A percentile compares a stretch with the other conserved stretches of the same genome.
Evolutionary conservation across 2,888 invertebrate species (phyloP).

Genomic region (Cataglyphis altisquamis): DNA sequence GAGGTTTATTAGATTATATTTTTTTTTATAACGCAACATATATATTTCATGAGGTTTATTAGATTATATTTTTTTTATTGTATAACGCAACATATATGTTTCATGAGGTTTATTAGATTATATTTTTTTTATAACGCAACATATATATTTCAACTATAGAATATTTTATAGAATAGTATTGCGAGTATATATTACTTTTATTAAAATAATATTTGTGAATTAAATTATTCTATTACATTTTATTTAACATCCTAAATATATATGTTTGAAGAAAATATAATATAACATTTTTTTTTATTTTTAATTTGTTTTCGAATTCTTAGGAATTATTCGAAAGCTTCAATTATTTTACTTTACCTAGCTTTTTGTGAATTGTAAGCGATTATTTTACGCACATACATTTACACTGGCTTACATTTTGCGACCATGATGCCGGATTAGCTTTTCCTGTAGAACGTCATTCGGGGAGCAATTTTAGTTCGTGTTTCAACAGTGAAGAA

Average conservation of each 20-base stretch:
- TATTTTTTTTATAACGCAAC: background rate
- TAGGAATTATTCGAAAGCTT: background rate
- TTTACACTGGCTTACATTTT: background rate
- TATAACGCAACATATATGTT: background rate
- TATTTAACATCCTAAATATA: background rate
- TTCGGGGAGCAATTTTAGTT: background rate
- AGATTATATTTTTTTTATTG: background rate
- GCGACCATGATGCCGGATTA: background rate
- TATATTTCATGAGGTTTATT: background rate
- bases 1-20: background rate
- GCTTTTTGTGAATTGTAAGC: background rate
- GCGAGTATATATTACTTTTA: background rate
- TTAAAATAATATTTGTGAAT: background rate
- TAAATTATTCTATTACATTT: background rate
- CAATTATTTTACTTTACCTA: background rate
- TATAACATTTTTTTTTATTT: background rate
- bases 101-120: background rate
- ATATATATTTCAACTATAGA: background rate
- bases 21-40: background rate
- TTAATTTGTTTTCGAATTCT: background rate
- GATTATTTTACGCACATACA: background rate
- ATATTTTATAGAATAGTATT: background rate
- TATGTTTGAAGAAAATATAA: background rate
- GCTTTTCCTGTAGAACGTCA: background rate
- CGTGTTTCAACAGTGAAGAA: background rate